Evolutionary conservation across 2,113 vertebrate species (phyloP), one percentile per base, ranked within the genome.

Genomic region (Pagrus major): DNA sequence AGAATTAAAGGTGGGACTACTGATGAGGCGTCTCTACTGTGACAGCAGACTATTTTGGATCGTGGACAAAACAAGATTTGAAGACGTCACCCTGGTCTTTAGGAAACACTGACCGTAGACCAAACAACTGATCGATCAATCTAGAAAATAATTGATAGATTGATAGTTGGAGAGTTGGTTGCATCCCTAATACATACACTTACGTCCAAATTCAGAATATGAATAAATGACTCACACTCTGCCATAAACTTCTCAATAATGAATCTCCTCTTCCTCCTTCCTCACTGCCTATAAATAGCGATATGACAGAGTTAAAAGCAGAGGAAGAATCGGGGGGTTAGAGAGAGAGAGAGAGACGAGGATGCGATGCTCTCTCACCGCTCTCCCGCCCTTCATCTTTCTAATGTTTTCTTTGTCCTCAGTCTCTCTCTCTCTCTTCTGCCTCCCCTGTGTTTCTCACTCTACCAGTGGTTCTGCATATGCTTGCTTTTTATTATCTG

Each of bases 171-270:
- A n/a, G n/a, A n/a, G n/a, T n/a, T n/a, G n/a, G n/a, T n/a, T n/a
- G n/a, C n/a, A n/a, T n/a, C n/a, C n/a, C n/a, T n/a, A n/a, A n/a
- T n/a, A 25, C 11, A 54, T 6, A 51, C 58, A 71, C 23, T n/a
- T n/a, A n/a, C n/a, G 41, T 9, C 51, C 6, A 60, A 42, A 71
- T 77, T 64, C 52, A 47, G 25, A 74, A 66, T 51, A 80, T 77
- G 49, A 67, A 84, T 78, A 78, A 67, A 84, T 90, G 78, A 91
- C 49, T 69, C 79, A 76, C 51, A 71, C 75, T 80, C 65, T 35
- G 71, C 85, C 84, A 76, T 86, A 87, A 90, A 90, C 58, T 73
- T 87, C 58, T 92, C 71, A 90, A 93, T 92, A 88, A 90, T 90
- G 71, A 86, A 91, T 91, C 63, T 81, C 76, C 76, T 85, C 73